These are phyloP conservation scores for Asarcornis scutulata DNA, from an alignment of 2,113 vertebrate species.

Conservation along the genomic window DNA sequence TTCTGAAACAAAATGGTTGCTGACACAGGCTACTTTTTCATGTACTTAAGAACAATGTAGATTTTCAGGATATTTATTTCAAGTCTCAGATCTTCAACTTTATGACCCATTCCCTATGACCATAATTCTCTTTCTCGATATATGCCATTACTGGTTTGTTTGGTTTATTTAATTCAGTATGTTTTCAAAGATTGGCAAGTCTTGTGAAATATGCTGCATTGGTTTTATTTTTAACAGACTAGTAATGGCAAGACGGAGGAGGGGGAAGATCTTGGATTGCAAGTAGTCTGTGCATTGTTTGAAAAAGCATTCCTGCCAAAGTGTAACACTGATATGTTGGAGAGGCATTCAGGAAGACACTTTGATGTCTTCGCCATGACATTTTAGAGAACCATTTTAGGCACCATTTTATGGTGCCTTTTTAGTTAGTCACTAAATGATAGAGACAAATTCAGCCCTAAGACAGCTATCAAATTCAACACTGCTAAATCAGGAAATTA, in stretches of 20 bases:
- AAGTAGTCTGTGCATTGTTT: background rate
- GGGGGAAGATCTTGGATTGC: background rate
- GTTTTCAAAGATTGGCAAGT: background rate
- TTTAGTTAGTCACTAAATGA: background rate
- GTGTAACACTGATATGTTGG: background rate
- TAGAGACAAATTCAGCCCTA: background rate
- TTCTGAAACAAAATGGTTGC: constrained; percentile 19
- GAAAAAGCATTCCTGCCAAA: background rate
- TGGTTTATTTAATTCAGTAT: background rate
- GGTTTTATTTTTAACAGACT: background rate
- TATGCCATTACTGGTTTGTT: background rate
- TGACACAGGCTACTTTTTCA: constrained; percentile 39
- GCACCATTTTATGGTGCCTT: background rate
- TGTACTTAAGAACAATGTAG: constrained; percentile 1
- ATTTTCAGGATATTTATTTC: background rate
- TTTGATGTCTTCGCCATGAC: background rate
- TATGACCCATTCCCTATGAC: background rate
- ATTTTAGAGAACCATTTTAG: background rate
- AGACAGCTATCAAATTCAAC: background rate
- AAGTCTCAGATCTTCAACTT: constrained; percentile 2
- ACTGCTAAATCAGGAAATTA: background rate
- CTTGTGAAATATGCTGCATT: background rate
- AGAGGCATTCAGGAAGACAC: background rate
- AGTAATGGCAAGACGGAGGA: background rate
- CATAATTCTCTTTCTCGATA: background rate